phyloP scores from a whole-genome alignment of 2,797 vertebrate genomes.

The Cossypha caffra region DNA sequence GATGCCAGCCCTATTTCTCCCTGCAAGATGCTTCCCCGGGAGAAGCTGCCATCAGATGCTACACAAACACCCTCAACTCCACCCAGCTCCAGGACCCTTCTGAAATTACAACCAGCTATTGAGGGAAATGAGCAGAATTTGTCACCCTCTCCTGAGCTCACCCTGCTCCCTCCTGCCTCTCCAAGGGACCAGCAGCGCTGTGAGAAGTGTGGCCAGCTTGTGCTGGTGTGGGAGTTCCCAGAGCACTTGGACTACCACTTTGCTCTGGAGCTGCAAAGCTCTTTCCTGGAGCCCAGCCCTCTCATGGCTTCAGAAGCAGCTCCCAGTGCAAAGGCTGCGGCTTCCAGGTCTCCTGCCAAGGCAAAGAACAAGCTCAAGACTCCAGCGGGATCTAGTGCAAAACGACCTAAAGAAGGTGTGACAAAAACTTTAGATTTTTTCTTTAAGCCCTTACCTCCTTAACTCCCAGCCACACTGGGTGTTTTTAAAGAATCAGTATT shows the following conservation, averaged over 20 bases:
- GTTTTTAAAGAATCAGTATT: background rate
- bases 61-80: background rate
- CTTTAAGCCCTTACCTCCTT: conserved; percentile 83
- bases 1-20: background rate
- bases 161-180: background rate
- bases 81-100: background rate
- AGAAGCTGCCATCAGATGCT: background rate
- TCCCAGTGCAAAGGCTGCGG: background rate
- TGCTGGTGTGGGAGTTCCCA: conserved; percentile 90
- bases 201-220: conserved; percentile 84
- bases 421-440: conserved; percentile 86
- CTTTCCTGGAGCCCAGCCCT: conserved; percentile 70
- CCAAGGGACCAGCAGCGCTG: conserved; percentile 80
- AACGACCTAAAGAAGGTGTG: conserved; percentile 77
- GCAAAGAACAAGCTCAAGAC: conserved; percentile 81
- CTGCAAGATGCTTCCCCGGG: background rate
- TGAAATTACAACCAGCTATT: background rate
- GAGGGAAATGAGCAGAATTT: conserved; percentile 25
- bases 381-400: conserved; percentile 77
- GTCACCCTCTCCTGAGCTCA: background rate
- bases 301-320: background rate
- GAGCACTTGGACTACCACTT: conserved; percentile 96
- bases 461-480: background rate
- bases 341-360: conserved; percentile 53
- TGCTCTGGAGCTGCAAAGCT: conserved; percentile 90